phyloP scores from a whole-genome alignment of 2,113 vertebrate species.

The Oreocharis arfaki region DNA sequence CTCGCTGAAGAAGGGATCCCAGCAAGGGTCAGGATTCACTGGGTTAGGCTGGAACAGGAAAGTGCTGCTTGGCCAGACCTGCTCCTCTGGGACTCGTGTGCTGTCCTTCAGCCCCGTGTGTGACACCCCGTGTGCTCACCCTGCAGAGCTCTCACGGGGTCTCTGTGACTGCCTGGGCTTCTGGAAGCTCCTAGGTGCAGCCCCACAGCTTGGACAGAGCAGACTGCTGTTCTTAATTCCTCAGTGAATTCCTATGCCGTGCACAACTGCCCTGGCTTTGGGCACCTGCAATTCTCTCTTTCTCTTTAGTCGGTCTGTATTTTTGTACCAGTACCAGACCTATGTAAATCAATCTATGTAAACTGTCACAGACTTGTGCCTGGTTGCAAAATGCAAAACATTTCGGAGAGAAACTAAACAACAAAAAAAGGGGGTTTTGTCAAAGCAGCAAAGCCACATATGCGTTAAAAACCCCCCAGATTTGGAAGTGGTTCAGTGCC shows the following conservation, averaged over 20 bases:
- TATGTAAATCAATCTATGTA: neutral
- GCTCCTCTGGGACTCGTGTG: neutral
- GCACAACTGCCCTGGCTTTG: neutral
- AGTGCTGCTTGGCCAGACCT: neutral
- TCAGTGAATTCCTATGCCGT: neutral
- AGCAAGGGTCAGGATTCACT: neutral
- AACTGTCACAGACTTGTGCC: neutral
- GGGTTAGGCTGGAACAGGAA: neutral
- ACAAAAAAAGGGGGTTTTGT: neutral
- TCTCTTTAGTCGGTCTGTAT: neutral
- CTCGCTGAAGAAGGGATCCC: neutral
- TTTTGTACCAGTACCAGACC: neutral
- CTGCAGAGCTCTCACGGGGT: neutral
- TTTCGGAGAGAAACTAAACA: neutral
- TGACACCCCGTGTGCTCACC: neutral
- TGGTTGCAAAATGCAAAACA: neutral
- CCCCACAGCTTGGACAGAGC: neutral
- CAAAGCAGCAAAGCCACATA: neutral
- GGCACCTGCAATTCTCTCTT: rapidly evolving
- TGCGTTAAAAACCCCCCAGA: rapidly evolving
- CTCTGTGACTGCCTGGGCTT: neutral
- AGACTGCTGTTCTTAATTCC: neutral
- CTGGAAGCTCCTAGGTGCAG: neutral
- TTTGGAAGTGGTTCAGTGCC: neutral
- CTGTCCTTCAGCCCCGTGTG: neutral